Conservation (phyloP, 30 jellyfish, hydroid and myxozoan genomes). For the Rhopilema esculentum region DNA sequence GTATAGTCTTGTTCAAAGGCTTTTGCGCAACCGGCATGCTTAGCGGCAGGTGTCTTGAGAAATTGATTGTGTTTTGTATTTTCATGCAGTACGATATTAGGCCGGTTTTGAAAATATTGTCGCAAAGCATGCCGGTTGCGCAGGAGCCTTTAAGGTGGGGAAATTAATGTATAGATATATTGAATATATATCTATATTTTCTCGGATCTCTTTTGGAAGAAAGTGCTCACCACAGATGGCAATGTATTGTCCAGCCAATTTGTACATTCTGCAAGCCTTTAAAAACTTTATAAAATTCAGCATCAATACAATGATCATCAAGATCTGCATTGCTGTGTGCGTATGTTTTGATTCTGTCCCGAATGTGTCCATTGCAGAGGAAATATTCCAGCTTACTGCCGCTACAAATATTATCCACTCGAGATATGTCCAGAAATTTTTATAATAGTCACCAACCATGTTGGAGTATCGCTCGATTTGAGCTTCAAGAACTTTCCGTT, state of each 20-base stretch:
- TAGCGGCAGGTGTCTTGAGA: too few species aligned
- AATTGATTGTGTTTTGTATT: too few species aligned
- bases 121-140: too few species aligned
- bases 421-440: constrained; percentile 47
- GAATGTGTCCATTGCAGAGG: background rate
- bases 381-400: background rate
- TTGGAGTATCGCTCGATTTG: constrained; percentile 31
- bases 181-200: too few species aligned
- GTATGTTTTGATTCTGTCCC: background rate
- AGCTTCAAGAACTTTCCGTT: constrained; percentile 25
- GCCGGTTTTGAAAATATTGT: too few species aligned
- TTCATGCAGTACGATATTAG: too few species aligned
- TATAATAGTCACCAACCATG: constrained; percentile 58
- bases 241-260: constrained; percentile 52
- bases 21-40: too few species aligned
- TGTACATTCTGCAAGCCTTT: constrained; percentile 39
- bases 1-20: too few species aligned
- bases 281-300: constrained; percentile 43
- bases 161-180: too few species aligned
- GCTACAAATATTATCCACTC: constrained; percentile 8
- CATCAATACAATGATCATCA: constrained; percentile 25
- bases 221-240: constrained; percentile 50
- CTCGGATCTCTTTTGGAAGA: too few species aligned
- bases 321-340: background rate
- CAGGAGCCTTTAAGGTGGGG: too few species aligned